Conservation (phyloP, 2,888 invertebrate genomes). For the Argynnis bischoffii region DNA sequence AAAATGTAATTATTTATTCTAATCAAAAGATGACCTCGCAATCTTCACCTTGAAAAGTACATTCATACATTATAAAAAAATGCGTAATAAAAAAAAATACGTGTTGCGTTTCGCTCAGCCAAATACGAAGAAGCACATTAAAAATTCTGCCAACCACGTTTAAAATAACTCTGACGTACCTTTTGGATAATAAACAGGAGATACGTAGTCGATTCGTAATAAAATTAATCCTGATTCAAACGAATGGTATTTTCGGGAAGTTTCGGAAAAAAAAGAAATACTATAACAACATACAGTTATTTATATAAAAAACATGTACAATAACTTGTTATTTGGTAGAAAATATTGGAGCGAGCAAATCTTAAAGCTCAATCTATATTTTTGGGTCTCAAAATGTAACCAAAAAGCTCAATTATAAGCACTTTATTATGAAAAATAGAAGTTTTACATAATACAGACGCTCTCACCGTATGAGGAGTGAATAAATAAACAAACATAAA, state of each 20-base stretch:
- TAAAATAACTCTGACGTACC: constrained; percentile 55
- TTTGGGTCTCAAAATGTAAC: too few relatives aligned
- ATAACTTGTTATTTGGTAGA: too few relatives aligned
- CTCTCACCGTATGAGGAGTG: too few relatives aligned
- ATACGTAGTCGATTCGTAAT: constrained; percentile 29
- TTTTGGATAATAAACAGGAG: constrained; percentile 41
- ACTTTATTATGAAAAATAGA: too few relatives aligned
- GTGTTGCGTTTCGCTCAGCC: constrained; percentile 39
- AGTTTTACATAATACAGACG: too few relatives aligned
- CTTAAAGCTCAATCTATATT: too few relatives aligned
- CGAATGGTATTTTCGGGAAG: background rate
- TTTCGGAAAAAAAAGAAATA: background rate
- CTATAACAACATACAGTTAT: background rate
- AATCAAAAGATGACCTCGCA: background rate
- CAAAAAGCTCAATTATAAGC: too few relatives aligned
- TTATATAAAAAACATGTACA: too few relatives aligned
- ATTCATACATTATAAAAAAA: background rate
- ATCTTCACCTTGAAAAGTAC: background rate
- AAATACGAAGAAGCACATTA: constrained; percentile 58
- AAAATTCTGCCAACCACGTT: constrained; percentile 52
- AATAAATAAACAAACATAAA: too few relatives aligned
- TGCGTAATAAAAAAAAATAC: constrained; percentile 14
- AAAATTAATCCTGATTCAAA: constrained; percentile 30
- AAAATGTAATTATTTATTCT: too few relatives aligned
- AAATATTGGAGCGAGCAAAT: too few relatives aligned